Base-by-base conservation (phyloP, 2,797 vertebrate genomes). In the Loris lydekkerianus region DNA sequence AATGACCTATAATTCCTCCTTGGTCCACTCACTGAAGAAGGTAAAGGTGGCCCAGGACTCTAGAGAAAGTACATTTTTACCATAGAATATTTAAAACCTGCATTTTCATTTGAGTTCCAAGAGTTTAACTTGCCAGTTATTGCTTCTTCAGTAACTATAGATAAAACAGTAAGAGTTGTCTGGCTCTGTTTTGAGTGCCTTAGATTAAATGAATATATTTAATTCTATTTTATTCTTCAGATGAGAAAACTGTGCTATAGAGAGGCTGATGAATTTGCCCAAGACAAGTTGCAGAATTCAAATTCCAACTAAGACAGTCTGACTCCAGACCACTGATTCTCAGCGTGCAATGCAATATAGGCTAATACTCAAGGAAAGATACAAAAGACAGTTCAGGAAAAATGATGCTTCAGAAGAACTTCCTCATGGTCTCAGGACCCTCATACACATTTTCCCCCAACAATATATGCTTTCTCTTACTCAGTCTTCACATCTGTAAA, bases 181-280 rank as follows among this genome's bases (percentile, higher is more conserved):
- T 84, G 25, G 15, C 15, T 65, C 25, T 83, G 11, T 34, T 82
- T 21, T 65, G 65, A 65, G 27, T 65, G 23, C 40, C 82, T 84
- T 87, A 73, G 86, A 77, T 27, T 85, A 37, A 11, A 60, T 92
- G 83, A 65, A 43, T 31, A 56, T 81, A 91, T 83, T 72, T 85
- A 76, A 77, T 61, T 60, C 11, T 83, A 84, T 27, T 80, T 80
- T 86, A 89, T 76, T 87, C 11, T 20, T 84, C 31, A 61, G 25
- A n/a, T 86, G 37, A 95, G 15, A 89, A 86, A 89, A 93, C 27
- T 63, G 58, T 88, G 15, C 85, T 86, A 86, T 27, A 70, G 23
- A 40, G 8, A 93, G 3, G 29, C 14, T 75, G 70, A 93, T 18
- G 53, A 60, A 76, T 49, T 91, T 83, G 21, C 20, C 60, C 11